These are phyloP conservation scores for Salvator merianae DNA, from an alignment of 2,113 vertebrate species.

Conservation along the genomic window DNA sequence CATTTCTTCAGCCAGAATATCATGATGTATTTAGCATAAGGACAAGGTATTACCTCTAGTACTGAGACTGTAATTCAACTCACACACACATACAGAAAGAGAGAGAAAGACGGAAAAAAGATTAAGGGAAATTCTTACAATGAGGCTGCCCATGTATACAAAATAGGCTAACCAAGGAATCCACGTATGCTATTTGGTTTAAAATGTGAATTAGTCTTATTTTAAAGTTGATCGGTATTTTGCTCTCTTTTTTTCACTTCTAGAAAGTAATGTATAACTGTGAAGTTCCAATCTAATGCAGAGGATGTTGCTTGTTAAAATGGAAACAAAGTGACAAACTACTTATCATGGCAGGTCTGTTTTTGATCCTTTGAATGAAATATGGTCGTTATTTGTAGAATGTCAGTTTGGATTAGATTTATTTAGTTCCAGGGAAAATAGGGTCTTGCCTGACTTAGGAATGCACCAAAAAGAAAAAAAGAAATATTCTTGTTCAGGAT, in stretches of 20 bases:
- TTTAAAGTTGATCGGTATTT: slow-evolving; percentile 58
- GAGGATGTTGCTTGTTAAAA: slow-evolving; percentile 50
- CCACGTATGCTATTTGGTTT: slow-evolving; percentile 50
- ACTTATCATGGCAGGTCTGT: slow-evolving; percentile 38
- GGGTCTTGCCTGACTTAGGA: background rate
- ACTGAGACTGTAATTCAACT: slow-evolving; percentile 46
- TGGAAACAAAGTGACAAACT: slow-evolving; percentile 52
- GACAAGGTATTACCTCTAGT: slow-evolving; percentile 27
- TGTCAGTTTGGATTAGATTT: slow-evolving; percentile 51
- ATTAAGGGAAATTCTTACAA: slow-evolving; percentile 19
- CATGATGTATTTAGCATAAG: slow-evolving; percentile 67
- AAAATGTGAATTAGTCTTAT: slow-evolving; percentile 61
- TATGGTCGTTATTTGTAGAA: slow-evolving; percentile 4
- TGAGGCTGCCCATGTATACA: slow-evolving; percentile 35
- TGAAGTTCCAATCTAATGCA: slow-evolving; percentile 46
- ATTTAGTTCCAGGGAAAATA: slow-evolving; percentile 31
- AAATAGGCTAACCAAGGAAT: slow-evolving; percentile 57
- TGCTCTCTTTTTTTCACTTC: slow-evolving; percentile 5
- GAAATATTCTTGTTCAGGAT: slow-evolving; percentile 34
- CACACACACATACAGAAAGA: background rate
- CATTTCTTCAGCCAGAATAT: slow-evolving; percentile 50
- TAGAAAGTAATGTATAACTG: slow-evolving; percentile 52
- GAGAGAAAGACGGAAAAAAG: background rate
- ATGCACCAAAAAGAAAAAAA: slow-evolving; percentile 4
- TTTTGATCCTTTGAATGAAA: slow-evolving; percentile 52